Conservation (phyloP, 2,113 vertebrate genomes). For the Myrmophylax atrothorax region DNA sequence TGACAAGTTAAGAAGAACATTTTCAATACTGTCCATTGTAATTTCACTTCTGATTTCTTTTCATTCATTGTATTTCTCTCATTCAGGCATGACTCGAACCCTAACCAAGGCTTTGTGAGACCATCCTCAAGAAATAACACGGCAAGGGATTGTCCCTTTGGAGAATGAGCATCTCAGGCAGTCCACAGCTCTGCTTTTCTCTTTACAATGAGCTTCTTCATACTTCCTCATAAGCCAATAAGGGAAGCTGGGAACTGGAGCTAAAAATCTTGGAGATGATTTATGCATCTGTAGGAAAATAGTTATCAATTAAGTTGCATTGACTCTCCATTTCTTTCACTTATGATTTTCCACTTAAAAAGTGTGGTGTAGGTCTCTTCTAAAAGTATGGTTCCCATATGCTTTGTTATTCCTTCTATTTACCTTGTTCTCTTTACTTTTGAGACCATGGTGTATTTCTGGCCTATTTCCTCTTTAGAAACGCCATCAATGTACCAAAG, state of each 20-base stretch:
- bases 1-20: background rate
- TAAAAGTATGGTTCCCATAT: background rate
- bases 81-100: background rate
- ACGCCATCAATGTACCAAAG: background rate
- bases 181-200: background rate
- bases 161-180: background rate
- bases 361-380: background rate
- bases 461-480: background rate
- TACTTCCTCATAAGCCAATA: background rate
- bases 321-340: background rate
- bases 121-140: background rate
- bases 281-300: background rate
- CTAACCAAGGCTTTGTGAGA: background rate
- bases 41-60: background rate
- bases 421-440: background rate
- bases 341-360: background rate
- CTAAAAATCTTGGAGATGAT: background rate
- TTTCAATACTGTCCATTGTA: background rate
- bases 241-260: background rate
- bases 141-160: background rate
- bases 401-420: background rate
- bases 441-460: background rate
- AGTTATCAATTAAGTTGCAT: background rate
- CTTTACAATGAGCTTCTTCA: background rate
- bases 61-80: background rate